Base-by-base conservation (phyloP, 1,140 invertebrate genomes). In the Macrocentrus cingulum region DNA sequence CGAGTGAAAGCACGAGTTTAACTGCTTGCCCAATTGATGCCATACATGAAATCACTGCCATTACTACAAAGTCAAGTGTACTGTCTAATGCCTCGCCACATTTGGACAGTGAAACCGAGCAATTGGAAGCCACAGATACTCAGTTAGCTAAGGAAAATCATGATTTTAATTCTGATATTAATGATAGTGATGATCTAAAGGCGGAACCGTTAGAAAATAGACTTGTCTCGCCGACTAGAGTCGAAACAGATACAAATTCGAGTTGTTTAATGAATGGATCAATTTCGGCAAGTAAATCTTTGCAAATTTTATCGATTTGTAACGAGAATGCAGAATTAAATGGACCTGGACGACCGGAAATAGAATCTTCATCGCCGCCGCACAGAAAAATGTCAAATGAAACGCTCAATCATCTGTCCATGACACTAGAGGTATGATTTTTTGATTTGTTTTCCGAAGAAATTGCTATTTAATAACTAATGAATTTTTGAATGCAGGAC, bases 301-400 rank as follows among this genome's bases (percentile, higher is more conserved):
- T 62, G 54, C 60, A 60, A 56, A 48, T 65, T 22, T 59, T 68
- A 53, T 32, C 39, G 23, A 18, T 69, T 4, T 58, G 56, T 63
- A 45, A 63, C 46, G 49, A 56, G 34, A 66, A 54, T 5, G 61
- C 60, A 19, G 63, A 64, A 15, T 74, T 72, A 0, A 70, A 67
- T 39, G 74, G 74, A 9, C 69, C 72, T 29, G 72, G 68, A 2
- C 73, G 72, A 50, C 62, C 69, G 39, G 34, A 65, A 20, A 63
- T 50, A 42, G 49, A 57, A 22, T 25, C 59, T 7, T 29, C 59
- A 18, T 59, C 46, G 11, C 55, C 69, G 54, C 65, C 65, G 37
- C 67, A 52, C 45, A 72, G 73, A 22, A 75, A 71, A 58, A 59
- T 69, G 56, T 57, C 70, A 41, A 41, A 61, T 25, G 50, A 66